A percentile compares a stretch with the other conserved stretches of the same genome.
These are phyloP conservation scores for Netelia inedita DNA, from an alignment of 2,888 invertebrate species.

Conservation along the genomic window DNA sequence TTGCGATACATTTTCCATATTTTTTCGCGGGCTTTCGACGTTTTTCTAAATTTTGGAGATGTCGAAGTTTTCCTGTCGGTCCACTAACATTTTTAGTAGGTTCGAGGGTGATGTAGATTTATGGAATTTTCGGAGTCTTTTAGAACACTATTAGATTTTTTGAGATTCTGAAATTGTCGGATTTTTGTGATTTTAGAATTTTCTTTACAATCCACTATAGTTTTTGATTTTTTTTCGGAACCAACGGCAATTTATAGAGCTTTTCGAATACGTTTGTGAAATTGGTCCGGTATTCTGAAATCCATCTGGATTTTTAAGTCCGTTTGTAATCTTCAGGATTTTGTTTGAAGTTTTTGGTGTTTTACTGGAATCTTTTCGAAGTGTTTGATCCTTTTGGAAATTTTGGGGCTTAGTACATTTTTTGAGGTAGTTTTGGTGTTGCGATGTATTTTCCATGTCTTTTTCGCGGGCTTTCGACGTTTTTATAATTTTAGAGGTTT, in stretches of 20 bases:
- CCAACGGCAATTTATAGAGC: neutral
- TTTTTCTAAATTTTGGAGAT: neutral
- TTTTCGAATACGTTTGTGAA: neutral
- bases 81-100: neutral
- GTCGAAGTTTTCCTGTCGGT: constrained; percentile 48
- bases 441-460: neutral
- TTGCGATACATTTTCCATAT: neutral
- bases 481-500: neutral
- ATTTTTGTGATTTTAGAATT: neutral
- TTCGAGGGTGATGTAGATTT: constrained; percentile 11
- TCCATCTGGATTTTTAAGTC: neutral
- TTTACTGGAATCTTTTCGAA: too few species aligned
- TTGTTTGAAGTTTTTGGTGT: too few species aligned
- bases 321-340: neutral
- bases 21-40: neutral
- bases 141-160: too few species aligned
- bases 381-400: too few species aligned
- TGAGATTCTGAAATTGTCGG: neutral
- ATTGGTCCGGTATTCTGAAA: neutral
- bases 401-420: neutral
- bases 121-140: neutral
- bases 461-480: neutral
- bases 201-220: too few species aligned
- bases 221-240: too few species aligned
- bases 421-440: neutral